phyloP scores from a whole-genome alignment of 2,113 vertebrate genomes.

The Spermophilus dauricus region DNA sequence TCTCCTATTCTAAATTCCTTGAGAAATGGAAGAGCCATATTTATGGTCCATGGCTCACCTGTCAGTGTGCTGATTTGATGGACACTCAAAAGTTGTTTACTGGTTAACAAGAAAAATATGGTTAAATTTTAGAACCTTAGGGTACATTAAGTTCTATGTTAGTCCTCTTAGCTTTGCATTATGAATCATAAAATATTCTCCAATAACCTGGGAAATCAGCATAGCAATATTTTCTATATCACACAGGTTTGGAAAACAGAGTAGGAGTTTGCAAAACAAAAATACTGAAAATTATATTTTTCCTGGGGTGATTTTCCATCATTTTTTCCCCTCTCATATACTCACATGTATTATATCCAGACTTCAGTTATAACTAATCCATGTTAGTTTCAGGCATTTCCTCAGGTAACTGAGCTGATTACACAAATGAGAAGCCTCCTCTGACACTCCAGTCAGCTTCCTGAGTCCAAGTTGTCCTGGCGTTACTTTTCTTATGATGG shows the following conservation, averaged over 20 bases:
- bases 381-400: background rate
- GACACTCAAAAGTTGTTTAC: background rate
- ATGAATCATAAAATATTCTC: background rate
- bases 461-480: background rate
- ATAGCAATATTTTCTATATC: background rate
- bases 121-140: conserved; percentile 23
- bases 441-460: fast-evolving
- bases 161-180: conserved; percentile 25
- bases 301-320: background rate
- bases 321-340: background rate
- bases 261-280: background rate
- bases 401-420: background rate
- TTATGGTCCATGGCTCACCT: background rate
- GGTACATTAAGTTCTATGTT: background rate
- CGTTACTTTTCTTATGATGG: background rate
- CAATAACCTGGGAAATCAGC: background rate
- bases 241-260: background rate
- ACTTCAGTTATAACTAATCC: background rate
- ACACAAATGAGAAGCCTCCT: background rate
- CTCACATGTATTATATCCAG: background rate
- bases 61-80: background rate
- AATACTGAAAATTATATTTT: background rate
- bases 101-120: background rate
- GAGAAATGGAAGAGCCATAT: background rate
- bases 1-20: background rate